A percentile compares a stretch with the other conserved stretches of the same genome.
Conservation (phyloP, 2,113 vertebrate genomes). For the Panthera uncia region DNA sequence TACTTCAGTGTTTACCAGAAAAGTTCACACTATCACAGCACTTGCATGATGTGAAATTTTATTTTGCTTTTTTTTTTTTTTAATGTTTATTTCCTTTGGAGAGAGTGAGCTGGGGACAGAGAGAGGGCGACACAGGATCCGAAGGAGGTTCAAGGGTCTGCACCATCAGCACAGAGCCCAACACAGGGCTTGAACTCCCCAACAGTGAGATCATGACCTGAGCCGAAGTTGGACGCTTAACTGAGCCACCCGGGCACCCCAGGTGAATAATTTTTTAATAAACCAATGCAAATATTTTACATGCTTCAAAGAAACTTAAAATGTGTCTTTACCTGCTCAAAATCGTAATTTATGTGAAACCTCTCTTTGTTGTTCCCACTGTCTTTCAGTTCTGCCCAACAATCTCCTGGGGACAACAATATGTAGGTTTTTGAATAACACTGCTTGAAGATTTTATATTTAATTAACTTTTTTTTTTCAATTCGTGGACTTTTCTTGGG, state of each 20-base stretch:
- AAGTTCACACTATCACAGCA: not conserved
- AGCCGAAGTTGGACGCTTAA: too few relatives aligned
- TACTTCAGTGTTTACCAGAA: not conserved
- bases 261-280: not conserved
- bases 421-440: not conserved
- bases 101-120: too few relatives aligned
- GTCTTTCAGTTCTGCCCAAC: not conserved
- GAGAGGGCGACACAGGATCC: too few relatives aligned
- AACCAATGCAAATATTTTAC: not conserved
- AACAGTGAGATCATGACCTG: too few relatives aligned
- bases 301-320: not conserved
- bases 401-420: not conserved
- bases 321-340: not conserved
- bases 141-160: too few relatives aligned
- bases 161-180: too few relatives aligned
- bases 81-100: too few relatives aligned
- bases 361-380: not conserved
- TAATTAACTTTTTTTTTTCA: not conserved
- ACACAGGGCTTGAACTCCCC: too few relatives aligned
- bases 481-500: not conserved
- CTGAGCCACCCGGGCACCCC: too few relatives aligned
- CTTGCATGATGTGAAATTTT: not conserved
- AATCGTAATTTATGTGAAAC: not conserved
- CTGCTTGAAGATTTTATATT: not conserved
- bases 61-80: not conserved